Base-by-base conservation (phyloP, 2,797 vertebrate genomes). In the Darevskia mixta region DNA sequence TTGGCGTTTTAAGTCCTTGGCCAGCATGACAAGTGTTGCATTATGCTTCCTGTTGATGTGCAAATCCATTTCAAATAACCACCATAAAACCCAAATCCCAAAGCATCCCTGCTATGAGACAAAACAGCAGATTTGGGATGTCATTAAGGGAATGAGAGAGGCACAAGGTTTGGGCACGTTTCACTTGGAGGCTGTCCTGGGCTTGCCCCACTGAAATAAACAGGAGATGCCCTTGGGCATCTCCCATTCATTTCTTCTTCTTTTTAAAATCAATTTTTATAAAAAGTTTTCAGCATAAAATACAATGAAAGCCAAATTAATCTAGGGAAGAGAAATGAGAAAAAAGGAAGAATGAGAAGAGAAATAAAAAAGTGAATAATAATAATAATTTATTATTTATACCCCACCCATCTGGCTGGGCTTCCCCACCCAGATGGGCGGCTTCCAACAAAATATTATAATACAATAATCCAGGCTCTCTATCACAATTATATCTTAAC, bases 1-100 rank as follows among this genome's bases (percentile, higher is more conserved):
- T 83, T 89, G 84, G 76, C 41, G 83, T 89, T 94, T 88, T 81
- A 81, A 90, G 89, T 73, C 79, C 66, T 67, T 35, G 73, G 64
- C 90, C 76, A 41, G 18, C 80, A 90, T 23, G 41, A 43, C 89
- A 88, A 88, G 35, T 90, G 86, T 61, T 86, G 23, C 2, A 66
- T 41, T 86, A 79, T 32, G 80, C 86, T 86, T 76, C 29, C 8
- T 25, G 79, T 1, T 67, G 23, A 55, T 83, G 75, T 77, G n/a
- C 72, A 90, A 89, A 93, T 81, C 81, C 76, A n/a, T 81, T 85
- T 77, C 58, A 81, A 91, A 85, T 1, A n/a, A 3, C 80, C 82
- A 72, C 64, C 84, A 72, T 89, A 86, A 88, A 90, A 79, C 49
- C 85, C 6, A 29, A 61, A 73, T 43, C 76, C 32, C 5, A 0